phyloP scores from a whole-genome alignment of 2,888 invertebrate species.

The Chromoteleia sp. region DNA sequence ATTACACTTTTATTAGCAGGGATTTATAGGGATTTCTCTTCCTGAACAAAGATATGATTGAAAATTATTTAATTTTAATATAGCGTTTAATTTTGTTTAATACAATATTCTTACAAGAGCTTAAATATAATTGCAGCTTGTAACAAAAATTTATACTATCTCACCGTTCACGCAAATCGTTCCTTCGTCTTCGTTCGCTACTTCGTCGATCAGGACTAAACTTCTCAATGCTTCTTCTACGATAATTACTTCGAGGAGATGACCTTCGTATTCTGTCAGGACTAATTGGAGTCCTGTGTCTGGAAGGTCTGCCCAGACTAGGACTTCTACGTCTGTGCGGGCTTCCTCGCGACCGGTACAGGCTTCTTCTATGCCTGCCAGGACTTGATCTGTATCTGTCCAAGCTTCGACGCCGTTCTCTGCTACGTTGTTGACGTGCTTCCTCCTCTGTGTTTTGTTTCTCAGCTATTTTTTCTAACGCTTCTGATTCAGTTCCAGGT shows the following conservation, averaged over 20 bases:
- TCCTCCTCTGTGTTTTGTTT: constrained; percentile 73
- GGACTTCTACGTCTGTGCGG: constrained; percentile 71
- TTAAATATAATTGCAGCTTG: no score
- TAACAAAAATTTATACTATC: constrained; percentile 46
- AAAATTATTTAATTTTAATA: no score
- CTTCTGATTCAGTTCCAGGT: constrained; percentile 82
- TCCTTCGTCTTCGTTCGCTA: constrained; percentile 78
- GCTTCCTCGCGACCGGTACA: constrained; percentile 72
- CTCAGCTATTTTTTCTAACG: constrained; percentile 79
- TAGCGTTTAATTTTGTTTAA: no score
- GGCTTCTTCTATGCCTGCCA: constrained; percentile 73
- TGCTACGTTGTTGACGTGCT: constrained; percentile 68
- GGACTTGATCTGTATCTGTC: constrained; percentile 74
- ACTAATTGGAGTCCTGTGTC: constrained; percentile 70
- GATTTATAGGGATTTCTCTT: no score
- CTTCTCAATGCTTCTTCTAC: constrained; percentile 75
- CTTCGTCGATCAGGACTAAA: constrained; percentile 78
- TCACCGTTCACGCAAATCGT: constrained; percentile 80
- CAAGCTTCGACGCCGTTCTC: constrained; percentile 74
- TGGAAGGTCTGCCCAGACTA: constrained; percentile 68
- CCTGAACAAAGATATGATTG: no score
- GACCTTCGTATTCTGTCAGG: constrained; percentile 63
- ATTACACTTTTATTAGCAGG: no score
- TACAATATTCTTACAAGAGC: no score
- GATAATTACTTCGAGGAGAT: constrained; percentile 60